Percentiles rank a stretch among this genome's conserved stretches.
These are phyloP conservation scores for Anaspis maculata DNA, from an alignment of 2,888 invertebrate genomes.

Conservation along the genomic window DNA sequence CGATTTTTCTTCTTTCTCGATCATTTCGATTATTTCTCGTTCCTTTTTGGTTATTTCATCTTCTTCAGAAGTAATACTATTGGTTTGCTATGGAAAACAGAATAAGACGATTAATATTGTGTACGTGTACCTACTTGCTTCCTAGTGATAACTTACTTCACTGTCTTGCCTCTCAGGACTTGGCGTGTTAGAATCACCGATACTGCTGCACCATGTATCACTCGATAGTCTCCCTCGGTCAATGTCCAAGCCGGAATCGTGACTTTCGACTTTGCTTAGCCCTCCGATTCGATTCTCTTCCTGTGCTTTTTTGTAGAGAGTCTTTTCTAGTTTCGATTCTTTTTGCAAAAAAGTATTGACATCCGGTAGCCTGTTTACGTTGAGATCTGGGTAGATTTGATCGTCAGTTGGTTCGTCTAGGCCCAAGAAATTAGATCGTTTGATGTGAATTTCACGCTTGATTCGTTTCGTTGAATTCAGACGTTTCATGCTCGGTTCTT, in stretches of 20 bases:
- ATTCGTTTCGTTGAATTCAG: slow-evolving; percentile 77
- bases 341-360: slow-evolving; percentile 73
- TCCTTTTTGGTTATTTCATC: slow-evolving; percentile 63
- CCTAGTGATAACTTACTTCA: too few relatives aligned
- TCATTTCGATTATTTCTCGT: slow-evolving; percentile 55
- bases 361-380: slow-evolving; percentile 58
- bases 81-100: slow-evolving; percentile 41
- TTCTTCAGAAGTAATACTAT: slow-evolving; percentile 69
- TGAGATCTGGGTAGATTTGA: slow-evolving; percentile 59
- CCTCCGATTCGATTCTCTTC: slow-evolving; percentile 29
- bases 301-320: slow-evolving; percentile 56
- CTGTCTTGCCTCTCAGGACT: slow-evolving; percentile 71
- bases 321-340: slow-evolving; percentile 69
- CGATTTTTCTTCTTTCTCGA: slow-evolving; percentile 56
- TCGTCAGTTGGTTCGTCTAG: slow-evolving; percentile 67
- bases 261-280: slow-evolving; percentile 49
- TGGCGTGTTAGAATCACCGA: slow-evolving; percentile 30
- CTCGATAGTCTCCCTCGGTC: slow-evolving; percentile 48
- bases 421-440: slow-evolving; percentile 78
- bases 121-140: too few relatives aligned
- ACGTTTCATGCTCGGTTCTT: slow-evolving; percentile 51
- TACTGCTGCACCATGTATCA: slow-evolving; percentile 50
- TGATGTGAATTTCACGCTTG: slow-evolving; percentile 75
- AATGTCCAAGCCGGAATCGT: slow-evolving; percentile 72
- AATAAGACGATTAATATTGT: too few relatives aligned